Evolutionary conservation across 2,113 vertebrate genomes (phyloP).

Genomic region (Peromyscus polionotus): DNA sequence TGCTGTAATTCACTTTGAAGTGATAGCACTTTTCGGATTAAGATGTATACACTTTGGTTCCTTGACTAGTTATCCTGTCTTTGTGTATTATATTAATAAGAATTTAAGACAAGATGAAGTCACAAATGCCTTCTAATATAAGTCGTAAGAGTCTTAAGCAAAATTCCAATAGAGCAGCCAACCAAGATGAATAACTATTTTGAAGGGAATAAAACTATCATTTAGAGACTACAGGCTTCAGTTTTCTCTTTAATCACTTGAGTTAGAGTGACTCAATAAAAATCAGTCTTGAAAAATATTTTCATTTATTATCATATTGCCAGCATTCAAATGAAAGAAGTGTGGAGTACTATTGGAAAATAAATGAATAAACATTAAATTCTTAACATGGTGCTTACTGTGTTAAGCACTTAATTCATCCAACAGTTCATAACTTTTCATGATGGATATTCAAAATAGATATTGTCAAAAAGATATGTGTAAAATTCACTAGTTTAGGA

Average conservation of each 20-base stretch:
- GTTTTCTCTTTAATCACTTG: constrained; percentile 69
- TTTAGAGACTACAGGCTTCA: constrained; percentile 57
- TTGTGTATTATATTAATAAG: constrained; percentile 66
- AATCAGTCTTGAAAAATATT: constrained; percentile 71
- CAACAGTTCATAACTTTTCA: neutral
- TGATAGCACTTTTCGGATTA: constrained; percentile 67
- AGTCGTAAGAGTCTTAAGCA: constrained; percentile 57
- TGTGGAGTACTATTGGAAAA: constrained; percentile 49
- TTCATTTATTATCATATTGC: constrained; percentile 66
- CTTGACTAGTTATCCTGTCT: constrained; percentile 58
- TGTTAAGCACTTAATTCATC: constrained; percentile 27
- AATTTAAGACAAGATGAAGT: constrained; percentile 62
- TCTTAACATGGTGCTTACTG: constrained; percentile 44
- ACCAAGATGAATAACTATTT: constrained; percentile 71
- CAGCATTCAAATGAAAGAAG: constrained; percentile 59
- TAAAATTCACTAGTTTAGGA: constrained; percentile 26
- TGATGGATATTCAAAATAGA: constrained; percentile 36
- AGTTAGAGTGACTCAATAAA: constrained; percentile 45
- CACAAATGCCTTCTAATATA: constrained; percentile 51
- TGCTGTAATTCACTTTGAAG: constrained; percentile 68
- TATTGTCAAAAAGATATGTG: constrained; percentile 30
- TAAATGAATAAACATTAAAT: constrained; percentile 80
- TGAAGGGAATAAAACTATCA: constrained; percentile 69
- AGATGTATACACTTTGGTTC: constrained; percentile 65
- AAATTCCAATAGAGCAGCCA: constrained; percentile 62